Conservation (phyloP, 2,113 vertebrate genomes). For the Leucoraja erinaceus region DNA sequence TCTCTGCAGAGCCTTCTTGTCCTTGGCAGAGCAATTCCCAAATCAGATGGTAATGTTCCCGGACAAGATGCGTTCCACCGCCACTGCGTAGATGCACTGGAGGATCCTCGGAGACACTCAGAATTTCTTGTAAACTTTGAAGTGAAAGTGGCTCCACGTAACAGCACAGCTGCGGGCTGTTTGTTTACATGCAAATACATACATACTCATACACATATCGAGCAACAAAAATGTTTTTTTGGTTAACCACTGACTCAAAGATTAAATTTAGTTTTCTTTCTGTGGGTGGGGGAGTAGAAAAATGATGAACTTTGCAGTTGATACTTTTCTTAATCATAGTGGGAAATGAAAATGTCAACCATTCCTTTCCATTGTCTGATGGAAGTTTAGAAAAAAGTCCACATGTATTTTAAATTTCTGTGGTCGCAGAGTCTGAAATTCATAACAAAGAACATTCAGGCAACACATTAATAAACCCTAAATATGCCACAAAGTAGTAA, state of each 20-base stretch:
- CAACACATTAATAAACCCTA: not conserved
- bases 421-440: not conserved
- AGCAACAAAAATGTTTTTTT: not conserved
- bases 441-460: not conserved
- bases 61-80: too few relatives aligned
- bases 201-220: not conserved
- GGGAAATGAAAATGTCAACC: not conserved
- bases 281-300: not conserved
- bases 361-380: not conserved
- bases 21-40: too few relatives aligned
- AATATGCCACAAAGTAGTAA: not conserved
- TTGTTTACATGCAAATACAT: not conserved
- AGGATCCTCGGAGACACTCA: too few relatives aligned
- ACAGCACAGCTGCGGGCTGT: not conserved
- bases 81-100: too few relatives aligned
- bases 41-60: too few relatives aligned
- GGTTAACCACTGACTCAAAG: not conserved
- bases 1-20: too few relatives aligned
- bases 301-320: not conserved
- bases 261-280: not conserved
- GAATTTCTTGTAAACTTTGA: too few relatives aligned
- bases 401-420: not conserved
- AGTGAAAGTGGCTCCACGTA: not conserved
- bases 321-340: not conserved
- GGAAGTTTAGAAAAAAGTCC: not conserved